phyloP scores from a whole-genome alignment of 2,797 vertebrate genomes.

The Falco columbarius region DNA sequence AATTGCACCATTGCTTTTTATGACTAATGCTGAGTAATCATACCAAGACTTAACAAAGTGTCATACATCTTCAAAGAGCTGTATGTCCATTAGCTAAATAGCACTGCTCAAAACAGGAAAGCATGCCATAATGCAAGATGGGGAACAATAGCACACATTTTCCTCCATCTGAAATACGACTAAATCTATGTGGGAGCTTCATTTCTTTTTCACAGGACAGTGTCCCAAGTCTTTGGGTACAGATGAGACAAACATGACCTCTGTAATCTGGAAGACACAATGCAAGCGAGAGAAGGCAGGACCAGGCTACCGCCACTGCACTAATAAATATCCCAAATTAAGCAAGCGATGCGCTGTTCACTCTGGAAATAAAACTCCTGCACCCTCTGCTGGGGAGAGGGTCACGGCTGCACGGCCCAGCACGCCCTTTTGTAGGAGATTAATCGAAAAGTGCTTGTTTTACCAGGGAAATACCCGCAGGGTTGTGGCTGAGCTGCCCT shows the following conservation, averaged over 20 bases:
- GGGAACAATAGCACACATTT: rapidly evolving
- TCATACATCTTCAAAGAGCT: neutral
- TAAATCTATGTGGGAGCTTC: rapidly evolving
- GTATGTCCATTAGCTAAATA: neutral
- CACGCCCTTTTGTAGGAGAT: neutral
- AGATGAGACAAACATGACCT: neutral
- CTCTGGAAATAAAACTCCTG: constrained; percentile 30
- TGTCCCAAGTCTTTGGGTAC: rapidly evolving
- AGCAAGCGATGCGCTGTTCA: rapidly evolving
- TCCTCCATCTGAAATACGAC: neutral
- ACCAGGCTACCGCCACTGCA: rapidly evolving
- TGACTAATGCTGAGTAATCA: neutral
- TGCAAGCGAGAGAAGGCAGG: neutral
- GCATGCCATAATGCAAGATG: neutral
- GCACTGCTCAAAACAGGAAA: neutral
- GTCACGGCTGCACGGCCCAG: neutral
- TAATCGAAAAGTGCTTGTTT: neutral
- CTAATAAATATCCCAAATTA: neutral
- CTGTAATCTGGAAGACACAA: neutral
- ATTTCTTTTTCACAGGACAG: neutral
- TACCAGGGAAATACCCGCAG: neutral
- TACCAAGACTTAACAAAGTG: neutral
- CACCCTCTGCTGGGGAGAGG: constrained; percentile 60
- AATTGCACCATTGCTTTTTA: neutral
- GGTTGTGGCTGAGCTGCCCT: neutral